Evolutionary conservation across 2,888 invertebrate genomes (phyloP).

Genomic region (Cosmia trapezina): DNA sequence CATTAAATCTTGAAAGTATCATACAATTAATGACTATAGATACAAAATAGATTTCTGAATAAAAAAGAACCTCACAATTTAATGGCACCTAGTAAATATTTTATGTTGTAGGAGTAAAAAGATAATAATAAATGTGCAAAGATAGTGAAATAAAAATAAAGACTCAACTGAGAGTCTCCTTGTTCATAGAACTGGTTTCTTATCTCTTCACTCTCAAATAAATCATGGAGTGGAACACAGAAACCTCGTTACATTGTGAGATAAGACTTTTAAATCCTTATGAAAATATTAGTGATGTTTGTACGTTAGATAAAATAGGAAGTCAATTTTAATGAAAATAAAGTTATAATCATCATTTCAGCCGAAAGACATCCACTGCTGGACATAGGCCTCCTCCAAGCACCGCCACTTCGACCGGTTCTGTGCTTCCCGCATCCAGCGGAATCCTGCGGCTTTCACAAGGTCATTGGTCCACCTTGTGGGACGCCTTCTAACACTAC

Average conservation of each 20-base stretch:
- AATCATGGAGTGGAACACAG: constrained; percentile 34
- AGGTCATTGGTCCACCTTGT: too few relatives aligned
- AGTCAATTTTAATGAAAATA: neutral
- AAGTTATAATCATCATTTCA: too few relatives aligned
- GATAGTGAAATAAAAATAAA: constrained; percentile 28
- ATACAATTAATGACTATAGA: constrained; percentile 7
- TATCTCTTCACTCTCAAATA: constrained; percentile 39
- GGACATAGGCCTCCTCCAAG: too few relatives aligned
- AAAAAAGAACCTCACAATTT: constrained; percentile 27
- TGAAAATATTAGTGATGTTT: neutral
- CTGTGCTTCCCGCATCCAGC: too few relatives aligned
- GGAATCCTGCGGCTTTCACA: too few relatives aligned
- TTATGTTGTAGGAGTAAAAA: constrained; percentile 27
- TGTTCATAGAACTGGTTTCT: constrained; percentile 40
- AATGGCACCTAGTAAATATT: constrained; percentile 1
- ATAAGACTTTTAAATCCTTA: constrained; percentile 22
- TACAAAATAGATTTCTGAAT: constrained; percentile 26
- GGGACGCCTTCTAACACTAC: too few relatives aligned
- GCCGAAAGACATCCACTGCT: too few relatives aligned
- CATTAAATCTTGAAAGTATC: constrained; percentile 5
- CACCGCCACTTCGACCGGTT: too few relatives aligned
- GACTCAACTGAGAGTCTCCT: constrained; percentile 1
- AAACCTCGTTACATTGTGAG: constrained; percentile 34
- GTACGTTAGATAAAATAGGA: neutral
- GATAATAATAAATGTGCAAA: constrained; percentile 33